Conservation (phyloP, 1,140 invertebrate genomes). For the Hylaeus anthracinus region DNA sequence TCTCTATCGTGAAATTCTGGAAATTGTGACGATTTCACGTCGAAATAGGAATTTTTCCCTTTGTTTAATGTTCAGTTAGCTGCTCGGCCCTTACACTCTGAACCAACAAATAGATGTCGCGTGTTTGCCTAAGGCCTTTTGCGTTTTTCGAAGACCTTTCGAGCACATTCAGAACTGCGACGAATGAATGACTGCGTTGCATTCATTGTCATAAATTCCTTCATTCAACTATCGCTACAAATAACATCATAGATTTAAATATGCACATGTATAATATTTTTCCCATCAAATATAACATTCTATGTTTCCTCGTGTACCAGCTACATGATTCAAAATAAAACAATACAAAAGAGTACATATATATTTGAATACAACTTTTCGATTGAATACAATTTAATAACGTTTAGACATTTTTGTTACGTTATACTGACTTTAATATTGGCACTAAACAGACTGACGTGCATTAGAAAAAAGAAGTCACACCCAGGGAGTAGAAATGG, state of each 20-base stretch:
- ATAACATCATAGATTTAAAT: neutral
- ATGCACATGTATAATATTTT: neutral
- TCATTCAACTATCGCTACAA: neutral
- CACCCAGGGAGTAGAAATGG: no score
- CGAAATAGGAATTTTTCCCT: conserved; percentile 34
- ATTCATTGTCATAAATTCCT: neutral
- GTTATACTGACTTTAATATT: no score
- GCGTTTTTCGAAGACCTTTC: conserved; percentile 39
- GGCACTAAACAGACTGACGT: no score
- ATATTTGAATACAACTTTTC: no score
- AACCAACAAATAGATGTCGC: conserved; percentile 65
- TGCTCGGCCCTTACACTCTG: conserved; percentile 49
- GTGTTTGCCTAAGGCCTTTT: conserved; percentile 69
- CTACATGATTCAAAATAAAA: no score
- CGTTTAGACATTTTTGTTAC: no score
- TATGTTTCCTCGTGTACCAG: no score
- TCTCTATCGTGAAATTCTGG: neutral
- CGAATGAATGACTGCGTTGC: neutral
- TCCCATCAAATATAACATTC: no score
- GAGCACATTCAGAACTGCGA: neutral
- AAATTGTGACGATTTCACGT: conserved; percentile 32
- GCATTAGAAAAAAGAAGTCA: no score
- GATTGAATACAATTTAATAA: no score
- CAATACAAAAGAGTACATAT: no score
- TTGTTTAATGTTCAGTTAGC: conserved; percentile 66